Evolutionary conservation across 2,113 vertebrate genomes (phyloP).

Genomic region (Tragelaphus imberbis): DNA sequence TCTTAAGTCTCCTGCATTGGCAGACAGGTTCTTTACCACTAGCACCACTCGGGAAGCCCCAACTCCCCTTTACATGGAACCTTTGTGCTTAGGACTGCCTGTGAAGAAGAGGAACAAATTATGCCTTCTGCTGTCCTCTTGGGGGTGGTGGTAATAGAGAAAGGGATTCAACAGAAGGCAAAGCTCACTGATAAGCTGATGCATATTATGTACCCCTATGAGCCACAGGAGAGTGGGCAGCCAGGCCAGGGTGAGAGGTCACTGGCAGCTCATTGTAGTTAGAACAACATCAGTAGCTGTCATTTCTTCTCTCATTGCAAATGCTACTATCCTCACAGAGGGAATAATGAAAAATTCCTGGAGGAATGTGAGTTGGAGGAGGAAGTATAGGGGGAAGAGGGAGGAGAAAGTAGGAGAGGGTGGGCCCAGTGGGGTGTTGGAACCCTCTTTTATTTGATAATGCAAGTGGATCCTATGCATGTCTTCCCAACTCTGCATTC

Average conservation of each 20-base stretch:
- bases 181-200: not conserved
- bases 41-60: not conserved
- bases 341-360: not conserved
- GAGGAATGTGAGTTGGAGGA: not conserved
- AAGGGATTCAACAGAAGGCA: not conserved
- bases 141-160: not conserved
- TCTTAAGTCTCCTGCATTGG: not conserved
- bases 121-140: not conserved
- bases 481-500: not conserved
- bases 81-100: not conserved
- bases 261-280: not conserved
- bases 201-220: not conserved
- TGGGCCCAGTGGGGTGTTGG: not conserved
- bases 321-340: not conserved
- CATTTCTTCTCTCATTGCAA: not conserved
- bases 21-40: not conserved
- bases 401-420: not conserved
- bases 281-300: not conserved
- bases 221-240: not conserved
- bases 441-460: not conserved
- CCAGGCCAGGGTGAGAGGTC: not conserved
- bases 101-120: not conserved
- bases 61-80: not conserved
- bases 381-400: not conserved
- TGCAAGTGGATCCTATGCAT: not conserved